Evolutionary conservation across 2,797 vertebrate genomes (phyloP).

Genomic region (Microhierax caerulescens): DNA sequence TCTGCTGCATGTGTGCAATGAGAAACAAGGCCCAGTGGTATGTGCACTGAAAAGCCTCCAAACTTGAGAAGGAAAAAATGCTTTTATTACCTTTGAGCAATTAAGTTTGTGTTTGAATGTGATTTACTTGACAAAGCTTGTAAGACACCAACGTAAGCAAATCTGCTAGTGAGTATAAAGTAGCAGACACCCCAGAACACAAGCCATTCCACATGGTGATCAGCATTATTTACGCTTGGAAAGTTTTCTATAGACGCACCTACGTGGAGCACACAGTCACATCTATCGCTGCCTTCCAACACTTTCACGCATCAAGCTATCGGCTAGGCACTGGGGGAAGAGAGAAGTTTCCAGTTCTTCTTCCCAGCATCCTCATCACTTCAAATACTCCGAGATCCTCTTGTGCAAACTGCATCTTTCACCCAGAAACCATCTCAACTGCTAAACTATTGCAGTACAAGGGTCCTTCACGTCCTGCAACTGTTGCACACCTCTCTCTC

Average conservation of each 20-base stretch:
- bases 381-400: background rate
- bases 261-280: background rate
- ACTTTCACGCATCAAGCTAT: background rate
- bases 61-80: background rate
- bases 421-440: background rate
- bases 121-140: background rate
- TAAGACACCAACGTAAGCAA: background rate
- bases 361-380: background rate
- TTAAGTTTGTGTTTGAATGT: background rate
- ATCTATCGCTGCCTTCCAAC: background rate
- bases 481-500: background rate
- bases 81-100: background rate
- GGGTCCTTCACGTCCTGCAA: background rate
- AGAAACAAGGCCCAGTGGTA: background rate
- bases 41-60: background rate
- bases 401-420: rapidly evolving
- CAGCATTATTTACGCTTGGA: background rate
- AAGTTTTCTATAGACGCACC: background rate
- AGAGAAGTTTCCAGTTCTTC: background rate
- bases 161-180: background rate
- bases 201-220: background rate
- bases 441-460: background rate
- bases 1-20: background rate
- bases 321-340: background rate
- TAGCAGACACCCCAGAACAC: background rate